A percentile compares a stretch with the other conserved stretches of the same genome.
Evolutionary conservation across 2,797 vertebrate genomes (phyloP).

Genomic region (Rhodeus uyekii): DNA sequence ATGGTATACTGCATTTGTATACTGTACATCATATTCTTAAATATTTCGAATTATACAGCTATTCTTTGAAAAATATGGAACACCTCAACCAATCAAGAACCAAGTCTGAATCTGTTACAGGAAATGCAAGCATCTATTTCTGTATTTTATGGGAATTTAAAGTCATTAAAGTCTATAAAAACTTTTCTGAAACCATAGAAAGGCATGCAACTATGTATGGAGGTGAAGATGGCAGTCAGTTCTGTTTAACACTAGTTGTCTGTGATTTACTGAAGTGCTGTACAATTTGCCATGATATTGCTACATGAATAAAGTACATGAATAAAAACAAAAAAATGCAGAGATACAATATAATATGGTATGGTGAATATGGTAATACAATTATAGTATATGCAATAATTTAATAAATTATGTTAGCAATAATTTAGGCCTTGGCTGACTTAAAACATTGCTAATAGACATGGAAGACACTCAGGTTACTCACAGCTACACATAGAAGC

Average conservation of each 20-base stretch:
- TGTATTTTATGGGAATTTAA: conserved; percentile 65
- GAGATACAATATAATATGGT: too few species aligned
- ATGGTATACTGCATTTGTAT: too few species aligned
- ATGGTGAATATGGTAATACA: too few species aligned
- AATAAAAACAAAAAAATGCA: not conserved
- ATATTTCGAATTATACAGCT: not conserved
- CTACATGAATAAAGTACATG: not conserved
- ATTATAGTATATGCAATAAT: too few species aligned
- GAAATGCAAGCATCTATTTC: conserved; percentile 62
- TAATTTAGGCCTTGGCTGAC: too few species aligned
- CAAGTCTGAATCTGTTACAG: not conserved
- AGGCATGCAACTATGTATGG: conserved; percentile 73
- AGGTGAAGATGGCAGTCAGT: conserved; percentile 75
- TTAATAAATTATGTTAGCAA: too few species aligned
- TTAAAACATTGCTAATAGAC: too few species aligned
- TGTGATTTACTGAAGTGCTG: not conserved
- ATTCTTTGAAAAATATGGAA: not conserved
- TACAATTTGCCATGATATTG: not conserved
- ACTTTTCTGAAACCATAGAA: conserved; percentile 58
- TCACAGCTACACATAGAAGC: conserved; percentile 46
- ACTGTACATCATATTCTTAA: not conserved
- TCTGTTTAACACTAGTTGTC: conserved; percentile 69
- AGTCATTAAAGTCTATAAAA: conserved; percentile 75
- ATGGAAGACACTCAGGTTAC: conserved; percentile 18
- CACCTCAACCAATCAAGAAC: not conserved